A percentile compares a stretch with the other conserved stretches of the same genome.
phyloP scores from a whole-genome alignment of 2,888 invertebrate genomes.

The Trachelus tabidus region DNA sequence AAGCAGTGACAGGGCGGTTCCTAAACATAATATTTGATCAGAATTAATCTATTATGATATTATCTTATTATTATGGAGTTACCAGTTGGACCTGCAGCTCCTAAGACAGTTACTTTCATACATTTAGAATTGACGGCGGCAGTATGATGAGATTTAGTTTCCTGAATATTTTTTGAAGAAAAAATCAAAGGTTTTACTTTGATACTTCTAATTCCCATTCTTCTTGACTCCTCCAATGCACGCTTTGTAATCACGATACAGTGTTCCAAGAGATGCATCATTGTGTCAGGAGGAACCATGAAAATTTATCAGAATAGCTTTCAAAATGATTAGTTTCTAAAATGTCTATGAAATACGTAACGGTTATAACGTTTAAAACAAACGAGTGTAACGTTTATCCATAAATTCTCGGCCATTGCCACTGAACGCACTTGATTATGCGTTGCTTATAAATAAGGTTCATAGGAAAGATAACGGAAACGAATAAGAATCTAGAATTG shows the following conservation, averaged over 20 bases:
- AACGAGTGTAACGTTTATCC: not conserved
- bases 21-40: conserved; percentile 22
- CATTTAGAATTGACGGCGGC: conserved; percentile 33
- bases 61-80: conserved; percentile 9
- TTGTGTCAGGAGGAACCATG: not conserved
- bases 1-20: conserved; percentile 67
- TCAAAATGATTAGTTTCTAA: not conserved
- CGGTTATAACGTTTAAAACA: not conserved
- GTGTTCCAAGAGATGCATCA: not conserved
- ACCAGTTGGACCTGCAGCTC: conserved; percentile 70
- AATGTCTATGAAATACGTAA: not conserved
- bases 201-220: not conserved
- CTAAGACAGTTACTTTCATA: conserved; percentile 70
- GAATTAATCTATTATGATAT: not conserved
- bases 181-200: not conserved
- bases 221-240: not conserved
- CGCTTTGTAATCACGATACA: not conserved
- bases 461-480: not conserved
- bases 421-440: not conserved
- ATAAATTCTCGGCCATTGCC: not conserved
- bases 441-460: not conserved
- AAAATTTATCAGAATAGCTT: not conserved
- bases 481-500: not conserved
- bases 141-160: conserved; percentile 4
- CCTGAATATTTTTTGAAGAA: not conserved